phyloP scores from a whole-genome alignment of 1,140 invertebrate genomes.

The Vollenhovia emeryi region DNA sequence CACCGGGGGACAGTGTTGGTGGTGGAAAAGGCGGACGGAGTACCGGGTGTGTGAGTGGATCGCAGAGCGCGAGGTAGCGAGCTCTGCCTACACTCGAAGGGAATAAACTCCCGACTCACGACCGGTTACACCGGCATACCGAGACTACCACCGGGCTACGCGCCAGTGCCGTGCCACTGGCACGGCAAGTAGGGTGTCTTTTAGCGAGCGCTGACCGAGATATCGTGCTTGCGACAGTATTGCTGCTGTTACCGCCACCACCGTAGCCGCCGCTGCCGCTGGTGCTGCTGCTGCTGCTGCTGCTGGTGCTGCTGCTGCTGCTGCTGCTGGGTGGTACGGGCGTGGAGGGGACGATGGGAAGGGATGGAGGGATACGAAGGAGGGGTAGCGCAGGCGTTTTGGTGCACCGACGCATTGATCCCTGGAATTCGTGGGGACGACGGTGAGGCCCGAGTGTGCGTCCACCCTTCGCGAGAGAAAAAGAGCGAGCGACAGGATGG shows the following conservation, averaged over 20 bases:
- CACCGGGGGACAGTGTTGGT: slow-evolving; percentile 24
- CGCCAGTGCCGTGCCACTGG: slow-evolving; percentile 22
- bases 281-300: slow-evolving; percentile 53
- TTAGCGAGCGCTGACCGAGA: background rate
- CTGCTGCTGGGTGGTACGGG: slow-evolving; percentile 59
- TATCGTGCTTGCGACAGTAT: slow-evolving; percentile 20
- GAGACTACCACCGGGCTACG: slow-evolving; percentile 40
- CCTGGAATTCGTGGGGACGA: slow-evolving; percentile 80
- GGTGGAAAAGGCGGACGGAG: slow-evolving; percentile 29
- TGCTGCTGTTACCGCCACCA: slow-evolving; percentile 12
- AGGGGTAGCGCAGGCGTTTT: slow-evolving; percentile 82
- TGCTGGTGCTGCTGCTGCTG: background rate
- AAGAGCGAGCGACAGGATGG: slow-evolving; percentile 18
- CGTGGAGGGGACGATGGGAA: slow-evolving; percentile 60
- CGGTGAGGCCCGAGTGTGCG: slow-evolving; percentile 72
- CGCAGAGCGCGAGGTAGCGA: slow-evolving; percentile 36
- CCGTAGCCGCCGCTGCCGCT: slow-evolving; percentile 20
- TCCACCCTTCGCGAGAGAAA: slow-evolving; percentile 68
- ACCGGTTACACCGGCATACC: slow-evolving; percentile 43
- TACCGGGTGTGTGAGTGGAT: slow-evolving; percentile 26
- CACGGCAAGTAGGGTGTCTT: slow-evolving; percentile 36
- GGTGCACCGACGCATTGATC: slow-evolving; percentile 83
- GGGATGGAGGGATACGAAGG: slow-evolving; percentile 23
- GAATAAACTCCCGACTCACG: slow-evolving; percentile 29
- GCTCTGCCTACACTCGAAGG: slow-evolving; percentile 8